Conservation (phyloP, 2,888 invertebrate genomes). For the Parasteatoda lunata region DNA sequence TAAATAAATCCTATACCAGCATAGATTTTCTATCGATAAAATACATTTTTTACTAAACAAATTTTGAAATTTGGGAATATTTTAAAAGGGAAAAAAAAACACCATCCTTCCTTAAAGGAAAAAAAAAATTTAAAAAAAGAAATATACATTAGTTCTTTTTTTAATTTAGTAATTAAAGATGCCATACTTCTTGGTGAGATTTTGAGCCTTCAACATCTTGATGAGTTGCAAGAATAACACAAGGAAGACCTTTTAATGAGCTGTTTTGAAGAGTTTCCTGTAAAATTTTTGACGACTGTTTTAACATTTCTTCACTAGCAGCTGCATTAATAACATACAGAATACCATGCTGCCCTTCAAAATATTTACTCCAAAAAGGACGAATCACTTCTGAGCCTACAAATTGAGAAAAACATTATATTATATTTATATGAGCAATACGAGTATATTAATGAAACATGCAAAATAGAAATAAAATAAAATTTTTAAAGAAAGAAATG, state of each 20-base stretch:
- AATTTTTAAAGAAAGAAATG: neutral
- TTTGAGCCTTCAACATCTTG: conserved; percentile 62
- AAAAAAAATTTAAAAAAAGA: too few relatives aligned
- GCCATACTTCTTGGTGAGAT: conserved; percentile 52
- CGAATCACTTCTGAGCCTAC: conserved; percentile 66
- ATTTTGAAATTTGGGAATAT: neutral
- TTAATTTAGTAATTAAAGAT: too few relatives aligned
- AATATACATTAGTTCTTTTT: too few relatives aligned
- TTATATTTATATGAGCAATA: neutral
- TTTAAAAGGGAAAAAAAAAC: too few relatives aligned
- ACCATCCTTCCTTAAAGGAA: too few relatives aligned
- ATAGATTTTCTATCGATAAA: neutral
- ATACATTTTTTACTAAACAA: neutral
- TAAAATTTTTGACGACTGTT: conserved; percentile 63
- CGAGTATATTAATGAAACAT: neutral
- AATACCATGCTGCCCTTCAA: conserved; percentile 70
- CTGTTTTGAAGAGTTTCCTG: conserved; percentile 60
- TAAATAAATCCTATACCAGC: too few relatives aligned
- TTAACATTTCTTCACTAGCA: conserved; percentile 53
- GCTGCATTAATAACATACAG: conserved; percentile 69
- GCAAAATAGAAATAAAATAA: neutral
- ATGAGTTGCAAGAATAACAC: conserved; percentile 70
- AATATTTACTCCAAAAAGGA: conserved; percentile 70
- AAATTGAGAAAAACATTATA: neutral
- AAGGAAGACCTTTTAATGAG: conserved; percentile 69